Percentiles rank a stretch among this genome's conserved stretches.
phyloP scores from a whole-genome alignment of 2,797 vertebrate genomes.

The Trichosurus vulpecula region DNA sequence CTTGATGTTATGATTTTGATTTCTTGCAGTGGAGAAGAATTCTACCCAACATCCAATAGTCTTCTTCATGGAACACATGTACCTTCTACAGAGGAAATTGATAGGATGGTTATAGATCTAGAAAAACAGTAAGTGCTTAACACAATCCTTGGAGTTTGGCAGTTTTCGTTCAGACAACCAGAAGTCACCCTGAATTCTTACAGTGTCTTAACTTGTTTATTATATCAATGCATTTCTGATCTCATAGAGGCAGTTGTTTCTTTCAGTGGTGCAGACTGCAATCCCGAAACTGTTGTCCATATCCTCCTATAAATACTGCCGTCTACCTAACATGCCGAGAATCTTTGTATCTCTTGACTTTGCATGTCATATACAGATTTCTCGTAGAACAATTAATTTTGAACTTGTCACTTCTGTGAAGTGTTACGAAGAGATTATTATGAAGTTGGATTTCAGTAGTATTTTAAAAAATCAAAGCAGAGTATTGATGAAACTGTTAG shows the following conservation, averaged over 20 bases:
- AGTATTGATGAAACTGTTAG: background rate
- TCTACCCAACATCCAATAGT: conserved; percentile 95
- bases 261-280: background rate
- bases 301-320: background rate
- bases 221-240: background rate
- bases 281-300: background rate
- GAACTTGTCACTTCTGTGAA: background rate
- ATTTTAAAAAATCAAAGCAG: background rate
- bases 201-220: background rate
- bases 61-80: conserved; percentile 96
- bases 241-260: background rate
- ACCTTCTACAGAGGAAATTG: conserved; percentile 91
- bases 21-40: conserved; percentile 90
- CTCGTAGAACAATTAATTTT: background rate
- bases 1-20: background rate
- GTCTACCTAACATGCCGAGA: background rate
- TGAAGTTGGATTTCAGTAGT: background rate
- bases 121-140: conserved; percentile 94
- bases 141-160: background rate
- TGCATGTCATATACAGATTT: background rate
- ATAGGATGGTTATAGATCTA: conserved; percentile 96
- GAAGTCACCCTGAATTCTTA: background rate
- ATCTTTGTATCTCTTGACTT: background rate
- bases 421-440: background rate
- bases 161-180: background rate